These are phyloP conservation scores for Leptoteleia sp. DNA, from an alignment of 1,140 invertebrate species.

Conservation along the genomic window DNA sequence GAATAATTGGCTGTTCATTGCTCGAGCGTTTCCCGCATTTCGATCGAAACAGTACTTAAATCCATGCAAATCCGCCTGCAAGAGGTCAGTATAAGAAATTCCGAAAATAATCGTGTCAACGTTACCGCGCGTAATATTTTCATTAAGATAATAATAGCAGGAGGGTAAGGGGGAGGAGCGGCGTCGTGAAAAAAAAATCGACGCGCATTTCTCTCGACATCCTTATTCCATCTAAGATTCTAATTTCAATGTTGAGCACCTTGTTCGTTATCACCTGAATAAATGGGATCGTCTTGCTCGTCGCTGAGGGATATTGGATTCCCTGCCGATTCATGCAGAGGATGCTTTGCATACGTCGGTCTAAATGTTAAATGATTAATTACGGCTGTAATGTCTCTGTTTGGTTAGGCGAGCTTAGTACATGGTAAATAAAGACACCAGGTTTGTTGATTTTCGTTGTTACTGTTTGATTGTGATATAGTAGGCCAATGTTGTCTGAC, in stretches of 20 bases:
- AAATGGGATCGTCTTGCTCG: conserved; percentile 40
- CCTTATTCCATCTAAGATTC: conserved; percentile 16
- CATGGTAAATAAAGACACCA: conserved; percentile 18
- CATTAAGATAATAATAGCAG: background rate
- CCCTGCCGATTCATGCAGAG: conserved; percentile 18
- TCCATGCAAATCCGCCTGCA: conserved; percentile 25
- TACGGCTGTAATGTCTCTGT: conserved; percentile 20
- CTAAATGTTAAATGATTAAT: conserved; percentile 37
- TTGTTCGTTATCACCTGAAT: conserved; percentile 28
- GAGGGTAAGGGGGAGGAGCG: too few relatives aligned
- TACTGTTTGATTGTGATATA: conserved; percentile 14
- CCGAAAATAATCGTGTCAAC: conserved; percentile 10
- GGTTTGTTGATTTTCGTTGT: conserved; percentile 20
- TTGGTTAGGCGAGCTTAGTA: conserved; percentile 10
- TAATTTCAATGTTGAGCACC: conserved; percentile 28
- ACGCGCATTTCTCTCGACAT: conserved; percentile 10
- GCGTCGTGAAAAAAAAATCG: conserved; percentile 18
- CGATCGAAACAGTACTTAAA: conserved; percentile 56
- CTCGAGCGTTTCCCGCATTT: conserved; percentile 42
- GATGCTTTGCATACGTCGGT: conserved; percentile 34
- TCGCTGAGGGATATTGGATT: conserved; percentile 25
- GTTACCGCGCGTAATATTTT: conserved; percentile 2
- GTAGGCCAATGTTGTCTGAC: too few relatives aligned
- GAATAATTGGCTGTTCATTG: conserved; percentile 66
- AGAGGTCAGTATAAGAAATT: conserved; percentile 7